phyloP scores from a whole-genome alignment of 2,113 vertebrate species.

The Thunnus maccoyii region DNA sequence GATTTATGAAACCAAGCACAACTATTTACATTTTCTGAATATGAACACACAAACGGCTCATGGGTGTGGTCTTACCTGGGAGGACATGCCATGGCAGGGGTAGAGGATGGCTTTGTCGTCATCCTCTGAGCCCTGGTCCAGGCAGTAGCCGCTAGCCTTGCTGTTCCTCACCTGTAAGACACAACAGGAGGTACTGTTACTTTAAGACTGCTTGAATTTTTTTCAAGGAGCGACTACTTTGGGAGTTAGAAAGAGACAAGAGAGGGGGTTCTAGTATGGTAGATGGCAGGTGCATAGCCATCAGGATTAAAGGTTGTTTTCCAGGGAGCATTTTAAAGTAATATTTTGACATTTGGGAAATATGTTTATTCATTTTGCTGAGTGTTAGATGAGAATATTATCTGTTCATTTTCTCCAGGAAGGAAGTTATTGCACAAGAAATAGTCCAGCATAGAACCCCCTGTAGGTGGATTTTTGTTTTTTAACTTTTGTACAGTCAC shows the following conservation, averaged over 20 bases:
- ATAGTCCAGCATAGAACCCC: no score
- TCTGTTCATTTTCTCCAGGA: no score
- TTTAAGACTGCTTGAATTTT: neutral
- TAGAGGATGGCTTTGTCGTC: constrained; percentile 97
- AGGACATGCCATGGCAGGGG: constrained; percentile 98
- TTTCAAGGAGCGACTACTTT: neutral
- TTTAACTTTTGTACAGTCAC: no score
- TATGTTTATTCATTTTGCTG: no score
- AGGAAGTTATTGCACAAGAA: no score
- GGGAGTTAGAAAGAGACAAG: neutral
- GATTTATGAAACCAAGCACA: neutral
- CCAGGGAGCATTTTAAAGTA: neutral
- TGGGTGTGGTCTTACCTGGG: constrained; percentile 87
- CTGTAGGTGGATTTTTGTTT: no score
- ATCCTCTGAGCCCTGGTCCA: constrained; percentile 97
- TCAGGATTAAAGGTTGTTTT: neutral
- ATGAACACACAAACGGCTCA: neutral
- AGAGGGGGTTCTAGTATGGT: neutral
- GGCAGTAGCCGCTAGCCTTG: constrained; percentile 96
- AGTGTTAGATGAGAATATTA: no score
- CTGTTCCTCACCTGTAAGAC: constrained; percentile 94
- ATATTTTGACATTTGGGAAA: no score
- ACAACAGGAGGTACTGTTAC: neutral
- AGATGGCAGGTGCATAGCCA: neutral
- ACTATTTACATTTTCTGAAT: neutral